Conservation (phyloP, 2,113 vertebrate species). For the Vanacampus margaritifer region DNA sequence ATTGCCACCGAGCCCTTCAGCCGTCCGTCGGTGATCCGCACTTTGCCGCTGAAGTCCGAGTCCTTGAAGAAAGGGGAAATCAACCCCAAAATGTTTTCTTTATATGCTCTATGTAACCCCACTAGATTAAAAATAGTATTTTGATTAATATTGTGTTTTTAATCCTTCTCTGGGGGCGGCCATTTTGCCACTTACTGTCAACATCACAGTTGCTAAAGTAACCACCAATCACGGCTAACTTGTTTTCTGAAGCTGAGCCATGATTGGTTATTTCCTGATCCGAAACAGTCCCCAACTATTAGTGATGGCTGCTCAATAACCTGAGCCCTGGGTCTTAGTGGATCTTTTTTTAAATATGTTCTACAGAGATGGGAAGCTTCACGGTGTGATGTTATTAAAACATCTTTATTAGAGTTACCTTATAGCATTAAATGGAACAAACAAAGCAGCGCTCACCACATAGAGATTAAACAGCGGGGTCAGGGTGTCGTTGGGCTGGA, state of each 20-base stretch:
- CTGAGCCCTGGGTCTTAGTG: not conserved
- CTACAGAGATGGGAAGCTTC: not conserved
- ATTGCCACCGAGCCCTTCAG: slow-evolving; percentile 42
- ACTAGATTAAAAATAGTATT: too few species aligned
- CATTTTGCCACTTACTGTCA: too few species aligned
- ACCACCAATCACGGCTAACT: too few species aligned
- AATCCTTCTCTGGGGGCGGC: too few species aligned
- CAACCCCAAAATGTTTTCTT: too few species aligned
- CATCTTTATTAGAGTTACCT: not conserved
- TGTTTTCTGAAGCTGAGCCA: too few species aligned
- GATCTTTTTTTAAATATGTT: not conserved
- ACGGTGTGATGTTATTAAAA: not conserved
- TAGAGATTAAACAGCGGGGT: slow-evolving; percentile 52
- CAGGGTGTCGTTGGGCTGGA: slow-evolving; percentile 37
- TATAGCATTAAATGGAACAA: not conserved
- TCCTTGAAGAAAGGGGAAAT: slow-evolving; percentile 33
- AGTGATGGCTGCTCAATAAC: not conserved
- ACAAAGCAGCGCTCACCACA: slow-evolving; percentile 38
- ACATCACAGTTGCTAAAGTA: too few species aligned
- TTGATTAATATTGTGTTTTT: too few species aligned
- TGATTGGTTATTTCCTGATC: too few species aligned
- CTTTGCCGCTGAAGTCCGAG: slow-evolving; percentile 22
- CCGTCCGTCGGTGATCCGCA: slow-evolving; percentile 14
- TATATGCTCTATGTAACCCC: too few species aligned
- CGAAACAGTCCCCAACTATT: not conserved